Percentiles rank a stretch among this genome's conserved stretches.
These are phyloP conservation scores for Embiotoca jacksoni DNA, from an alignment of 2,113 vertebrate species.

Conservation along the genomic window DNA sequence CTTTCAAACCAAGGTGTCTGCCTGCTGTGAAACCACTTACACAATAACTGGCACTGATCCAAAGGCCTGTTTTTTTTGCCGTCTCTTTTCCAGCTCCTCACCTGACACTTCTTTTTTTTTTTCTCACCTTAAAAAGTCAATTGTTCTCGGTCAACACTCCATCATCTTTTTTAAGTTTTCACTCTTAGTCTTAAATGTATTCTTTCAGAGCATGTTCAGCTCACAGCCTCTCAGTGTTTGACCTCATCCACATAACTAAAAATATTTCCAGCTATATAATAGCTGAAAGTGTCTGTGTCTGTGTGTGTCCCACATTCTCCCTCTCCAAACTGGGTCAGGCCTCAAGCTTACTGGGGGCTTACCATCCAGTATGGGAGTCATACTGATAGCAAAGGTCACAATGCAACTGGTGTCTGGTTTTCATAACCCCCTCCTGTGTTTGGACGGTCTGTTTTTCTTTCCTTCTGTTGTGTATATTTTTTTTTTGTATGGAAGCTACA, in stretches of 20 bases:
- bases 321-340: constrained; percentile 76
- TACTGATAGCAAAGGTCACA: constrained; percentile 68
- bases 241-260: constrained; percentile 72
- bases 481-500: neutral
- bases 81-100: constrained; percentile 21
- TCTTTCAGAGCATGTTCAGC: constrained; percentile 25
- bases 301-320: constrained; percentile 69
- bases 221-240: constrained; percentile 55
- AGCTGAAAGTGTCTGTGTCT: constrained; percentile 58
- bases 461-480: constrained; percentile 22
- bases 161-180: constrained; percentile 27
- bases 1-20: constrained; percentile 54
- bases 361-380: constrained; percentile 52
- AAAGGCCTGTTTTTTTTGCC: constrained; percentile 34
- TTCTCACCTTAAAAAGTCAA: constrained; percentile 4
- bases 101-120: constrained; percentile 24
- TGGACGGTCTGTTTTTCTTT: constrained; percentile 38
- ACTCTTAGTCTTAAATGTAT: neutral
- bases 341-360: constrained; percentile 68
- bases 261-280: constrained; percentile 76
- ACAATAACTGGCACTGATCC: constrained; percentile 62
- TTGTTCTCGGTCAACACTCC: constrained; percentile 7
- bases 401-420: constrained; percentile 63
- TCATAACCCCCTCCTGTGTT: constrained; percentile 32
- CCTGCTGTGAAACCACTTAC: constrained; percentile 49